These are phyloP conservation scores for Sus cebifrons DNA, from an alignment of 2,797 vertebrate species.

Conservation along the genomic window DNA sequence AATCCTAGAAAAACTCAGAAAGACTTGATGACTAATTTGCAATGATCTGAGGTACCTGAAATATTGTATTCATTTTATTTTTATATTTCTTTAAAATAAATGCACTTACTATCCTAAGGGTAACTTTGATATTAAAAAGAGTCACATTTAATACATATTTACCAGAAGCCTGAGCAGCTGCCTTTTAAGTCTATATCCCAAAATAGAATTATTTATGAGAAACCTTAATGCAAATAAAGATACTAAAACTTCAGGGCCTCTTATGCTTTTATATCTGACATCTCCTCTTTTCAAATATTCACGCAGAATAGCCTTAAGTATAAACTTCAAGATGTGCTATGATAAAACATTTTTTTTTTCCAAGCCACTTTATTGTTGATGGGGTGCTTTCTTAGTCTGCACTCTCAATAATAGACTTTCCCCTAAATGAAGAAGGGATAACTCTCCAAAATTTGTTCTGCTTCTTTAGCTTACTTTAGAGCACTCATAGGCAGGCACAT, in stretches of 20 bases:
- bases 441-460: constrained; percentile 18
- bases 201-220: constrained; percentile 84
- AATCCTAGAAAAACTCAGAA: constrained; percentile 74
- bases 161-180: constrained; percentile 40
- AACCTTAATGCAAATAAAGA: constrained; percentile 79
- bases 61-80: constrained; percentile 79
- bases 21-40: constrained; percentile 78
- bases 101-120: constrained; percentile 74
- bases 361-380: constrained; percentile 5
- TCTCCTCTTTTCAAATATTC: constrained; percentile 80
- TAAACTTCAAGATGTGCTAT: constrained; percentile 67
- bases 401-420: constrained; percentile 41
- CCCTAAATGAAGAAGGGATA: constrained; percentile 28
- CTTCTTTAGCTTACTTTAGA: constrained; percentile 46
- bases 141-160: constrained; percentile 77
- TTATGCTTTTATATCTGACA: constrained; percentile 77
- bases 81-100: constrained; percentile 80
- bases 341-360: constrained; percentile 70
- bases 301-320: constrained; percentile 75
- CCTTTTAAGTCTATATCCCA: constrained; percentile 66
- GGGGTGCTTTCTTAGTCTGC: constrained; percentile 36
- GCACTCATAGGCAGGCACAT: not conserved
- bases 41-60: constrained; percentile 70
- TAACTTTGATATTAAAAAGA: constrained; percentile 83
- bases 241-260: constrained; percentile 67